Evolutionary conservation across 2,797 vertebrate genomes (phyloP), one percentile per base, ranked within the genome.

Genomic region (Helostoma temminkii): DNA sequence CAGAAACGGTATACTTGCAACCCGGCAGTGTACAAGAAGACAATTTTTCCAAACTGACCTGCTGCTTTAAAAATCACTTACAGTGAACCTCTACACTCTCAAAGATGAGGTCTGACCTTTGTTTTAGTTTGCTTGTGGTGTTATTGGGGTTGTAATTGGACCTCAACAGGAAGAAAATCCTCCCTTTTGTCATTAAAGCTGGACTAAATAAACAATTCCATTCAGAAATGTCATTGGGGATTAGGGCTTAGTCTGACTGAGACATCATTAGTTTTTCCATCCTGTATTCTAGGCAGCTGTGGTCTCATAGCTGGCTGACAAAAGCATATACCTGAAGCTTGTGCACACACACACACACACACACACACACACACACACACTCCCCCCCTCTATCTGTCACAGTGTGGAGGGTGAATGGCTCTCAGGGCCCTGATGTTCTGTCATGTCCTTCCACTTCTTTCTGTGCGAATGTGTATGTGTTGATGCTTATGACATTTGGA

Each of bases 171-270:
- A 68, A 30, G 42, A 53, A 74, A 68, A 72, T 26, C 52, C 30
- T 69, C 34, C 9, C 53, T 69, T 65, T 64, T 64, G 68, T 81
- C 66, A 78, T 88, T 88, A 87, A 71, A 88, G 28, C 62, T 34
- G 66, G 68, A 72, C 71, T 57, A 67, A 66, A 84, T 72, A 78
- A 85, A 80, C 75, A 81, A 82, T 83, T 54, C 70, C 54, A 48
- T 50, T 82, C 56, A 56, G 65, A 86, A 89, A 89, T 91, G 90
- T 84, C 87, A 86, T 9, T 0, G 18, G 66, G 80, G 84, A 85
- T 90, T 84, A 82, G 3, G 28, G 76, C 41, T 88, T 77, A 85
- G 55, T 66, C 61, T 60, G 68, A 81, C 72, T 64, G 74, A 87
- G 75, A 75, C 72, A 41, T 91, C 74, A 87, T 89, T 87, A 68